Base-by-base conservation (phyloP, 1,140 invertebrate genomes). In the Penaeus indicus region DNA sequence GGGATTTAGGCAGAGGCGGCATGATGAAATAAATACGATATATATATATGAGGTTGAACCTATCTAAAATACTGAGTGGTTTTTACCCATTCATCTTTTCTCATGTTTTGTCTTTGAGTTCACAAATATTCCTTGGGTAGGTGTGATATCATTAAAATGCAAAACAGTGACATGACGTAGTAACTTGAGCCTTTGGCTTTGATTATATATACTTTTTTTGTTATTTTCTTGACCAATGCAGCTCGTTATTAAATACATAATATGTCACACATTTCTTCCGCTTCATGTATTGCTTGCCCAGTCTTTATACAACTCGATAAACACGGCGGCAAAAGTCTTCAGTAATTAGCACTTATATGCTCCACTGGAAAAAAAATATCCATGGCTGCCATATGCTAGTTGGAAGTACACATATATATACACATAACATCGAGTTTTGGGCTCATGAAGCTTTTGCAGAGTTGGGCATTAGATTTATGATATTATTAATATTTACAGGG, bases 11-110 rank as follows among this genome's bases (percentile, higher is more conserved):
- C 62, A 86, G 80, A 86, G 79, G 79, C 61, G 85, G 85, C 85
- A 80, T 86, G 85, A 80, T 86, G 85, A 86, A 80, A 86, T 86
- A 86, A 86, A 86, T 86, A 86, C n/a, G 85, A 85, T 85, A 72
- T 72, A 85, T 78, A 86, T 42, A 67, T 63, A 80, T 67, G 78
- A 86, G 67, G 78, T 38, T 79, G 77, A 80, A 86, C 77, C 85
- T 86, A 81, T 80, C 85, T 86, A 79, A 86, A 86, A 86, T 86
- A 86, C 85, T 86, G 85, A 86, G 85, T 86, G 85, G 85, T 86
- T 77, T 86, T 80, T 80, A 86, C 78, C 62, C 77, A 67, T 80
- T n/a, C 79, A 81, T 80, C 38, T 77, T 86, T n/a, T 64, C 83
- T 54, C 10, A 54, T 54, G 5, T 54, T 54, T 54, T 75, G 78